phyloP scores from a whole-genome alignment of 2,888 invertebrate genomes.

The Lycocerus yunnanus region DNA sequence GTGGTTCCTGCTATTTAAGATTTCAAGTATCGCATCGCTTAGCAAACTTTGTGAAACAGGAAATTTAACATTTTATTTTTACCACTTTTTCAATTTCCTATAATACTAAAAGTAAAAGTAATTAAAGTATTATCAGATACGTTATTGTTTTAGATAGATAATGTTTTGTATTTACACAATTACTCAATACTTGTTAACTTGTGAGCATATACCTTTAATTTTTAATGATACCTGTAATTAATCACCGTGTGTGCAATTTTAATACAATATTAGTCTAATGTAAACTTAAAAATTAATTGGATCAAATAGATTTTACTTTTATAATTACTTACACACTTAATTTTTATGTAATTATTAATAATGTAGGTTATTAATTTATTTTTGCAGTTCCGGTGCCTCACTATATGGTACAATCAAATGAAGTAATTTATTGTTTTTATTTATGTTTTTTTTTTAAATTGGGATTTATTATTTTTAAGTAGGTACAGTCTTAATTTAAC shows the following conservation, averaged over 20 bases:
- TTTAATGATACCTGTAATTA: neutral
- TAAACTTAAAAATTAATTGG: neutral
- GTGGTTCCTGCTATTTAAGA: neutral
- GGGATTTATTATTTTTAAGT: neutral
- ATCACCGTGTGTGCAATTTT: neutral
- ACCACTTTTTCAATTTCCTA: neutral
- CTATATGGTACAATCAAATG: neutral
- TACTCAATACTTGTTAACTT: neutral
- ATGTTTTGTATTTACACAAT: neutral
- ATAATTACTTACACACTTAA: neutral
- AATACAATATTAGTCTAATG: neutral
- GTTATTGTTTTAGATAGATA: neutral
- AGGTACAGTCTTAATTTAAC: neutral
- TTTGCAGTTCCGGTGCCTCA: neutral
- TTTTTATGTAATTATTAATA: neutral
- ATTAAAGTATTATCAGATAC: neutral
- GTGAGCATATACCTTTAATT: neutral
- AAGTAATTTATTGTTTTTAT: neutral
- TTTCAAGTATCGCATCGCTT: neutral
- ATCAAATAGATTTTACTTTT: neutral
- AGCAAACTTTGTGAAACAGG: neutral
- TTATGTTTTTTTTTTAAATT: neutral
- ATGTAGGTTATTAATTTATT: neutral
- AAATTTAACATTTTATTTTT: neutral
- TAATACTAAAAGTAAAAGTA: neutral